Evolutionary conservation across 2,113 vertebrate species (phyloP).

Genomic region (Takifugu flavidus): DNA sequence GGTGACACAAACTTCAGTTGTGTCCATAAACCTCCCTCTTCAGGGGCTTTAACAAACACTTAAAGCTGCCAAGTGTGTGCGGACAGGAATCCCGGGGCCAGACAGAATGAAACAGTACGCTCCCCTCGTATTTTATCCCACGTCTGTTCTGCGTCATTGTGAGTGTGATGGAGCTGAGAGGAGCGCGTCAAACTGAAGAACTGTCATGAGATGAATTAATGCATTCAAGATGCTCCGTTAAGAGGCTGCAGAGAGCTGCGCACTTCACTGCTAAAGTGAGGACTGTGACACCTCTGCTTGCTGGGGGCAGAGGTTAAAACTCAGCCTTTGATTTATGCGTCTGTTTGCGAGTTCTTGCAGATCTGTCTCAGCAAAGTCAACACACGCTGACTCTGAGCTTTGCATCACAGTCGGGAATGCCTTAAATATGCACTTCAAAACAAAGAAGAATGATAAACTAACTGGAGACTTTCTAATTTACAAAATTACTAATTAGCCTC

Average conservation of each 20-base stretch:
- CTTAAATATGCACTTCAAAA: no score
- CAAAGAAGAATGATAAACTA: no score
- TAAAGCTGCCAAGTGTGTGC: slow-evolving; percentile 1
- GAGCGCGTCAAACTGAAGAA: background rate
- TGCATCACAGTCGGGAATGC: no score
- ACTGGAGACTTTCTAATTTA: no score
- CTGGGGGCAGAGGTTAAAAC: no score
- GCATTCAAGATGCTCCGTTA: background rate
- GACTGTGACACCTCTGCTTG: background rate
- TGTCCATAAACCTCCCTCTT: slow-evolving; percentile 31
- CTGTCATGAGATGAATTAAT: background rate
- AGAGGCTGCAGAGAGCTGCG: background rate
- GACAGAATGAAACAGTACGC: background rate
- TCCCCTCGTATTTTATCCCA: background rate
- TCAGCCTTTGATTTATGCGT: no score
- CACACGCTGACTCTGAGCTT: no score
- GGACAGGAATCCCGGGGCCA: background rate
- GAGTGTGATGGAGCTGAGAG: slow-evolving; percentile 1
- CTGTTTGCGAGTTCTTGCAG: no score
- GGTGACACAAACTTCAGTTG: slow-evolving; percentile 49
- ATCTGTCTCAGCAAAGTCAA: no score
- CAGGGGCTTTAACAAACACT: slow-evolving; percentile 2
- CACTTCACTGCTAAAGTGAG: background rate
- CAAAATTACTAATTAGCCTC: no score
- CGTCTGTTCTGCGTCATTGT: background rate